Conservation (phyloP, 2,888 invertebrate species). For the Ditylenchus weischeri region DNA sequence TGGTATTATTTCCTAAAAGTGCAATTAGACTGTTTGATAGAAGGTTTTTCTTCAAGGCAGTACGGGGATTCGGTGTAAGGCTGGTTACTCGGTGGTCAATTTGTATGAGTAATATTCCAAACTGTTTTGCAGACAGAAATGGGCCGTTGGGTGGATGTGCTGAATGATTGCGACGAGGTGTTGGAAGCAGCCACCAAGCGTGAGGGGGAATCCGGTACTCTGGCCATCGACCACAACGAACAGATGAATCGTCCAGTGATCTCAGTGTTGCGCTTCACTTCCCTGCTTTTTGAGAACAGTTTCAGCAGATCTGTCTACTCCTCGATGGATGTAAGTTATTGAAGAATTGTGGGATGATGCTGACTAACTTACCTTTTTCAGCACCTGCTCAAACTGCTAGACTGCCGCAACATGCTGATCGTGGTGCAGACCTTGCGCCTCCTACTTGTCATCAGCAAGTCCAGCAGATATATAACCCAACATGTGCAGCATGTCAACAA, state of each 20-base stretch:
- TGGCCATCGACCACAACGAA: slow-evolving; percentile 24
- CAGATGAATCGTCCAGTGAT: slow-evolving; percentile 21
- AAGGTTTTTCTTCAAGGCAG: too few species aligned
- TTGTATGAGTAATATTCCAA: too few species aligned
- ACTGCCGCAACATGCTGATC: slow-evolving; percentile 42
- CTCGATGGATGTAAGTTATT: slow-evolving; percentile 43
- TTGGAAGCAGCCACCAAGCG: slow-evolving; percentile 37
- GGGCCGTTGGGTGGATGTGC: slow-evolving; percentile 46
- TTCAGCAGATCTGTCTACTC: slow-evolving; percentile 50
- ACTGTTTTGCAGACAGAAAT: slow-evolving; percentile 42
- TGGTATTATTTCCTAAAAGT: too few species aligned
- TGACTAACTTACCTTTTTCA: slow-evolving; percentile 30
- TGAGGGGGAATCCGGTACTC: slow-evolving; percentile 20
- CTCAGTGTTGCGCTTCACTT: slow-evolving; percentile 46
- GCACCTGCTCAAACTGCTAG: slow-evolving; percentile 45
- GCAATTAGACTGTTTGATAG: too few species aligned
- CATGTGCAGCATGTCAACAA: slow-evolving; percentile 34
- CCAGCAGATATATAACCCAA: slow-evolving; percentile 46
- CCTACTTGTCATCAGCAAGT: slow-evolving; percentile 49
- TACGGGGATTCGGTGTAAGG: too few species aligned
- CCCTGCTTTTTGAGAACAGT: slow-evolving; percentile 51
- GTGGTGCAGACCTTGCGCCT: slow-evolving; percentile 46
- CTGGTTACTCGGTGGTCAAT: too few species aligned
- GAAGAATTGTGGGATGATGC: too few species aligned
- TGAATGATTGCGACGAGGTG: slow-evolving; percentile 49